Percentiles rank a stretch among this genome's conserved stretches.
Conservation (phyloP, 2,888 invertebrate species). For the Pocota personata region DNA sequence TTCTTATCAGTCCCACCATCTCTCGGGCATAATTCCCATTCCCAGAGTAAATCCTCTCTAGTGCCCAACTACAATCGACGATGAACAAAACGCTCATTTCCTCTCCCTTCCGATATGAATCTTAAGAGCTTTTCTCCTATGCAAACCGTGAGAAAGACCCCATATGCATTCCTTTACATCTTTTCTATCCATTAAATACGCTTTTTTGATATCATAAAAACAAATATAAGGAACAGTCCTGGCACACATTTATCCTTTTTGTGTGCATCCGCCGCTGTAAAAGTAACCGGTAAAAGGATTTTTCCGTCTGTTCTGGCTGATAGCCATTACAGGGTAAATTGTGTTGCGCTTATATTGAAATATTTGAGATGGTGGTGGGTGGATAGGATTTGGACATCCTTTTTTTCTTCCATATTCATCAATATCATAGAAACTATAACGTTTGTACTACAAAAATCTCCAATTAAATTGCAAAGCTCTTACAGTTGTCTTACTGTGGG, state of each 20-base stretch:
- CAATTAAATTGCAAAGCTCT: conserved; percentile 64
- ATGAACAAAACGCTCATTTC: conserved; percentile 30
- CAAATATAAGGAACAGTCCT: conserved; percentile 52
- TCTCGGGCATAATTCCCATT: not conserved
- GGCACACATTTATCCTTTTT: conserved; percentile 48
- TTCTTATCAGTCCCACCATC: not conserved
- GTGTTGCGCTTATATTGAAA: conserved; percentile 49
- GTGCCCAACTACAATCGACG: not conserved
- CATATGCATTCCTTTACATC: conserved; percentile 37
- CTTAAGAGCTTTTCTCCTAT: conserved; percentile 19
- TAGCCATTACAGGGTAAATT: conserved; percentile 59
- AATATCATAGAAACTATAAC: conserved; percentile 29
- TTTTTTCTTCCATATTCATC: conserved; percentile 41
- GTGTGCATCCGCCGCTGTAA: not conserved
- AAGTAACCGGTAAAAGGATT: conserved; percentile 29
- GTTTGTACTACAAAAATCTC: conserved; percentile 43
- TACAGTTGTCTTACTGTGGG: not conserved
- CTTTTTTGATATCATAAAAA: conserved; percentile 62
- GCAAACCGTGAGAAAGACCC: conserved; percentile 20
- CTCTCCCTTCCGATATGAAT: conserved; percentile 25
- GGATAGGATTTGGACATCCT: not conserved
- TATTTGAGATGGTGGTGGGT: not conserved
- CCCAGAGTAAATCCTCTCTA: not conserved
- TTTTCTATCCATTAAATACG: conserved; percentile 51
- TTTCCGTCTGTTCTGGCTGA: conserved; percentile 7